Base-by-base conservation (phyloP, 2,797 vertebrate species). In the Nothura maculosa region DNA sequence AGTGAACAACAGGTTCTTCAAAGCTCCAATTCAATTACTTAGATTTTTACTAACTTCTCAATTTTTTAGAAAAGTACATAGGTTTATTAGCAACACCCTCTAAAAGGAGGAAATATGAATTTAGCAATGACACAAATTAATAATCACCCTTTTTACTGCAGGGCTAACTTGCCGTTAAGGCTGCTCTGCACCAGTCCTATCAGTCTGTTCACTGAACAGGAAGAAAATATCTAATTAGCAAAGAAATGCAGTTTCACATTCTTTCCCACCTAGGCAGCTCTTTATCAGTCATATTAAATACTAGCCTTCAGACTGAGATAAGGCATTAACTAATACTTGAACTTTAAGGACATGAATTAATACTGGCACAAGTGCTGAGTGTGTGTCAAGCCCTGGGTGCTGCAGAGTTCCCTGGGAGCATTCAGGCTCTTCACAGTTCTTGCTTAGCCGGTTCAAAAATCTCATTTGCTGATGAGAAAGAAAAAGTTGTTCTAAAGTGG, bases 1-100 rank as follows among this genome's bases (percentile, higher is more conserved):
- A 80, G 58, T 67, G 40, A 68, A 48, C 61, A 96, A 48, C 61
- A 96, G 64, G 70, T 95, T 45, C 54, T n/a, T 55, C 30, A 55
- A 79, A 91, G 42, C 68, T 85, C 79, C 14, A 54, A 13, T 64
- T 75, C 75, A 75, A 48, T 36, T 32, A 14, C 17, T 55, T 62
- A 20, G 1, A 2, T n/a, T 72, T 78, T 54, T n/a, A 58, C 7
- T 30, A 54, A 30, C 9, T 4, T n/a, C 30, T n/a, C 30, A 55
- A 55, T 55, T 48, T 78, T 64, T 30, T 24, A 58, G 19, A 52
- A 74, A 60, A 48, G 72, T 12, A 1, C 10, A 34, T 8, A 38
- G 18, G 40, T 50, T 74, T 80, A 72, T 68, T 48, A 74, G 67
- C 50, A 34, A 47, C 6, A 82, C 7, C 16, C 17, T 50, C 28